Conservation (phyloP, 2,797 vertebrate species). For the Sebastes itinus region DNA sequence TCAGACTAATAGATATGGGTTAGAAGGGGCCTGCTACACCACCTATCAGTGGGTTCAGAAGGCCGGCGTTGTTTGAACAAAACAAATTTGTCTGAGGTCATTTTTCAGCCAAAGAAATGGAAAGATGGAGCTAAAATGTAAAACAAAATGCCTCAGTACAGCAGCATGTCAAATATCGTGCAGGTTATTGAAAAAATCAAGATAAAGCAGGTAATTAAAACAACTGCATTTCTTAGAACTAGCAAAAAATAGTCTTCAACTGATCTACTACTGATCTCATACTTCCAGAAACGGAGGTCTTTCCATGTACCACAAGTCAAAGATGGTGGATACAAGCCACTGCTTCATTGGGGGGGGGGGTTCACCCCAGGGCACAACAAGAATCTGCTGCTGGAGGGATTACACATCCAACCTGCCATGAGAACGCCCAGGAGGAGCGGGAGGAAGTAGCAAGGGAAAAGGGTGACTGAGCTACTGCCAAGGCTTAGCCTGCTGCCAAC, state of each 20-base stretch:
- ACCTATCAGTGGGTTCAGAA: neutral
- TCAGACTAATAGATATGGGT: too few species aligned
- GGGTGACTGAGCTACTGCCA: neutral
- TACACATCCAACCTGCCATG: neutral
- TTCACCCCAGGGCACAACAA: neutral
- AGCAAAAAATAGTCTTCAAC: neutral
- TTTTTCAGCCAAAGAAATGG: too few species aligned
- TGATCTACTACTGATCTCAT: neutral
- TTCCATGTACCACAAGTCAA: neutral
- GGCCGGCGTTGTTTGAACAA: too few species aligned
- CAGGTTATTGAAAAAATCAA: neutral
- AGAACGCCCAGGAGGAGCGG: neutral
- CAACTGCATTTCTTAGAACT: neutral
- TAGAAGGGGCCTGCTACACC: neutral
- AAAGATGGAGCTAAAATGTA: neutral
- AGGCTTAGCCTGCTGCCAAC: neutral
- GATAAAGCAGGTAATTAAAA: neutral
- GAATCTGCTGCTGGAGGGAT: neutral
- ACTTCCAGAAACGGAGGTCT: neutral
- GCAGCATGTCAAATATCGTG: neutral
- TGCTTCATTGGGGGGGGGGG: neutral
- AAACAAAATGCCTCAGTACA: neutral
- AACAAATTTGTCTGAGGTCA: too few species aligned
- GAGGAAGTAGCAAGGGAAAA: neutral
- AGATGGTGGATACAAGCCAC: neutral